Conservation (phyloP, 2,888 invertebrate species). For the Aleiodes testaceus region DNA sequence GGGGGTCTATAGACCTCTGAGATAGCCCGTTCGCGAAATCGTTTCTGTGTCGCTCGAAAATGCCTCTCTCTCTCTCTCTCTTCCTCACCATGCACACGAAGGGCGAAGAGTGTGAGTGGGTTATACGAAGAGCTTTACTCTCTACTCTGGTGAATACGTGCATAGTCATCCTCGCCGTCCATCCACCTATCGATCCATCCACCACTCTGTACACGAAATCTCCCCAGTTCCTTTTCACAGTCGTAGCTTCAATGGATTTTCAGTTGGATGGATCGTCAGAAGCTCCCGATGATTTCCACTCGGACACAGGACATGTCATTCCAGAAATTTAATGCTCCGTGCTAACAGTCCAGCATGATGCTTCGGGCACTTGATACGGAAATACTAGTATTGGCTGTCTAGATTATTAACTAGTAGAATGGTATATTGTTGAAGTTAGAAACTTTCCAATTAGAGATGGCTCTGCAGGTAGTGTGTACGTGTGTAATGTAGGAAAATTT, state of each 20-base stretch:
- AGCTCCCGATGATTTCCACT: conserved; percentile 7
- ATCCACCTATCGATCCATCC: conserved; percentile 22
- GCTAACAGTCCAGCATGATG: not conserved
- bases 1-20: conserved; percentile 47
- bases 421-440: conserved; percentile 8
- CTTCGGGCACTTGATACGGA: conserved; percentile 9
- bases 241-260: not conserved
- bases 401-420: not conserved
- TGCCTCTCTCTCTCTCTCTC: too few species aligned
- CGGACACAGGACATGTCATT: conserved; percentile 7
- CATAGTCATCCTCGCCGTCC: conserved; percentile 3
- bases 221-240: conserved; percentile 8
- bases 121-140: conserved; percentile 35
- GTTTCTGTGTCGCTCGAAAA: conserved; percentile 38
- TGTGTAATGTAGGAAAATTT: conserved; percentile 16
- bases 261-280: conserved; percentile 15
- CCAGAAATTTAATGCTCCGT: not conserved
- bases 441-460: conserved; percentile 34
- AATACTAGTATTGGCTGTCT: conserved; percentile 9
- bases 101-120: conserved; percentile 8
- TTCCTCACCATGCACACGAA: conserved; percentile 1
- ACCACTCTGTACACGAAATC: not conserved
- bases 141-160: not conserved
- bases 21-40: conserved; percentile 41
- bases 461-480: not conserved